Base-by-base conservation (phyloP, 2,113 vertebrate genomes). In the Alectura lathami region DNA sequence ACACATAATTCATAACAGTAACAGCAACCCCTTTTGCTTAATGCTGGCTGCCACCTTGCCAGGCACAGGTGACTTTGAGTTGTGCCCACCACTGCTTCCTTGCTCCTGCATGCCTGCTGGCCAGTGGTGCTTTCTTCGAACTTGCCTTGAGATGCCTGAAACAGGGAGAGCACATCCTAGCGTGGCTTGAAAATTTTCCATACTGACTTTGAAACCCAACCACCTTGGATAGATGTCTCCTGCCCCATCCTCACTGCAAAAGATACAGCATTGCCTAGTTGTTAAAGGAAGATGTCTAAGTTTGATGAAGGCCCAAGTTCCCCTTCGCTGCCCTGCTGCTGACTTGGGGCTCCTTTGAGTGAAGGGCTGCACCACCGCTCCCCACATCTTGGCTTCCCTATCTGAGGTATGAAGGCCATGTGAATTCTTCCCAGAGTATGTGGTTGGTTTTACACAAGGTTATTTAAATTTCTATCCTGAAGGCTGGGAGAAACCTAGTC, bases 111-210 rank as follows among this genome's bases (percentile, higher is more conserved):
- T 5, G 2, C 13, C 12, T 3, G 3, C 68, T 62, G 59, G 11
- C 20, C 67, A 9, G 8, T 0, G 0, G 17, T 29, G 23, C 32
- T 16, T 63, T 40, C 67, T 51, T 66, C 50, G 8, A 4, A 17
- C 30, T 32, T 59, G 26, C 45, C 66, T 62, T 2, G 23, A 0
- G 43, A 42, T 17, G 47, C 74, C 8, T 0, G 1, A 54, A 77
- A 4, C 38, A 24, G 42, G 34, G 53, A 83, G 79, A 86, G 83
- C 69, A 67, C 6, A 5, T 1, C 4, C 4, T 2, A 47, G 7
- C 2, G 3, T 10, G 38, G 20, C 43, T 86, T 83, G 40, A 54
- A 67, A 81, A 45, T 63, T 43, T 34, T 60, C 78, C 29, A 64
- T 66, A 27, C 17, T 81, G 18, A 66, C 42, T 73, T 42, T 72